These are phyloP conservation scores for human (Homo sapiens) DNA, from an alignment of 2,113 vertebrate species.

Conservation along the genomic window DNA sequence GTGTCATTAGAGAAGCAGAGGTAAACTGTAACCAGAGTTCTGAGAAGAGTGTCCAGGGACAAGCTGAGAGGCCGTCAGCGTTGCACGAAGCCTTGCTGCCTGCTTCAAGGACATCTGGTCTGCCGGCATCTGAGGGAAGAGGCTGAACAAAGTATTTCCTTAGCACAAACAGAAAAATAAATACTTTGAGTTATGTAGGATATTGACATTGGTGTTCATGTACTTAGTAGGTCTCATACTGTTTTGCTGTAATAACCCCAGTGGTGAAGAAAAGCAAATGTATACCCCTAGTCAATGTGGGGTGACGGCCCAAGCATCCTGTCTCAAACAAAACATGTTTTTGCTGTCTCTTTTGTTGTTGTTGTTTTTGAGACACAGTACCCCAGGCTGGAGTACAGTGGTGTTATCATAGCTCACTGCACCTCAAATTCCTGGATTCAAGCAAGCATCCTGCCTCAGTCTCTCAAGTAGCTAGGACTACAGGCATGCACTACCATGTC, in stretches of 20 bases:
- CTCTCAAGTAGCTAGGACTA: too few species aligned
- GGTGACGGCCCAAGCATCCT: too few species aligned
- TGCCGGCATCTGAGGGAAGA: not conserved
- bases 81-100: too few species aligned
- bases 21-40: too few species aligned
- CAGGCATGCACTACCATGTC: too few species aligned
- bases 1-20: not conserved
- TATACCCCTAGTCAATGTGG: rapidly evolving
- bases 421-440: too few species aligned
- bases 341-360: too few species aligned
- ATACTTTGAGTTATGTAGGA: not conserved
- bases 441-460: too few species aligned
- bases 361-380: too few species aligned
- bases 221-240: not conserved
- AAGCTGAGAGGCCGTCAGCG: not conserved
- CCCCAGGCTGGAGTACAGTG: too few species aligned
- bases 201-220: rapidly evolving
- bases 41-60: not conserved
- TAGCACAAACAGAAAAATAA: not conserved
- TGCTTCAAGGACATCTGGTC: too few species aligned
- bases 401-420: too few species aligned
- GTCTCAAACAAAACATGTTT: not conserved
- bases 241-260: not conserved
- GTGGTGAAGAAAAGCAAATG: not conserved
- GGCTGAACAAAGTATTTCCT: not conserved